Conservation (phyloP, 2,888 invertebrate genomes). For the Polyommatus iphigenia region DNA sequence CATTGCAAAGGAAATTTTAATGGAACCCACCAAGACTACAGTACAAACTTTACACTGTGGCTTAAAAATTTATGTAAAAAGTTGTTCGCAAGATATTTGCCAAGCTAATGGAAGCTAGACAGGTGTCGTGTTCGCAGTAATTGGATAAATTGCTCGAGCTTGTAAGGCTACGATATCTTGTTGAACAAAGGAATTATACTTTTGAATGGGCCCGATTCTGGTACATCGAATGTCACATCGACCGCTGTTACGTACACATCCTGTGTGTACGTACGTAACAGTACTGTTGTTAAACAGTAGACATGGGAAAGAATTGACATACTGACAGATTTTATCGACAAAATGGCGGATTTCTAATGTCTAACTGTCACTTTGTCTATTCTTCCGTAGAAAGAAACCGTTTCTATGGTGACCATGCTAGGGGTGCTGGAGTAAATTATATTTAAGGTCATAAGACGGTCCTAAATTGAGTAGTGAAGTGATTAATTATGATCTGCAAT, state of each 20-base stretch:
- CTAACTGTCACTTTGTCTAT: too few species aligned
- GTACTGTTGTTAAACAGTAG: too few species aligned
- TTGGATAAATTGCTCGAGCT: not conserved
- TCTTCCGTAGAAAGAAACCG: too few species aligned
- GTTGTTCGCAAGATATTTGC: not conserved
- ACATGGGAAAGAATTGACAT: too few species aligned
- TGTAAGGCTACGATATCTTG: slow-evolving; percentile 7
- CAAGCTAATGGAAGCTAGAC: not conserved
- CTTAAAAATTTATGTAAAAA: slow-evolving; percentile 18
- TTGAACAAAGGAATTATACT: slow-evolving; percentile 8
- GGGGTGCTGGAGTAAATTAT: too few species aligned
- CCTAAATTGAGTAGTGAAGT: too few species aligned
- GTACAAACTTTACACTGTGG: not conserved
- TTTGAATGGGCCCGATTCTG: not conserved
- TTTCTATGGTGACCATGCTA: too few species aligned
- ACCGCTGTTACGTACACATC: not conserved
- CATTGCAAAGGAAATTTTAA: not conserved
- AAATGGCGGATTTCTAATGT: too few species aligned
- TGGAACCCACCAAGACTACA: not conserved
- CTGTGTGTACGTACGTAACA: too few species aligned
- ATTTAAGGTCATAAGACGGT: too few species aligned
- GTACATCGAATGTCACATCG: not conserved
- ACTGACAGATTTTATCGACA: too few species aligned
- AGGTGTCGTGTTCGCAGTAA: not conserved
- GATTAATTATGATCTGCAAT: too few species aligned